Evolutionary conservation across 1,140 invertebrate genomes (phyloP).

Genomic region (Anagrus nilaparvatae): DNA sequence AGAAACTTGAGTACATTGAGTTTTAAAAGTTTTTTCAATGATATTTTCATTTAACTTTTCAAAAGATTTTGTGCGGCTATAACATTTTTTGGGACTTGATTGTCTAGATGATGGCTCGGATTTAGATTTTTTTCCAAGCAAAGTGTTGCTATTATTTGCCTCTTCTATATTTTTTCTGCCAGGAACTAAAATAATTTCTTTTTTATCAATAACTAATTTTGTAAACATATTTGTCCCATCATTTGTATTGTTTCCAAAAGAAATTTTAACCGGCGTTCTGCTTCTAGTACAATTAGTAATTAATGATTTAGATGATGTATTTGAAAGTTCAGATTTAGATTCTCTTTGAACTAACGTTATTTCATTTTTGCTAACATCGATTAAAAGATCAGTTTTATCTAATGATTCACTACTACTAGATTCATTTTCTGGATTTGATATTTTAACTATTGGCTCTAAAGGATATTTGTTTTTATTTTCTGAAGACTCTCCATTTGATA

Average conservation of each 20-base stretch:
- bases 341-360: conserved; percentile 26
- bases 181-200: conserved; percentile 7
- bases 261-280: conserved; percentile 10
- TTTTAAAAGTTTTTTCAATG: not conserved
- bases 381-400: conserved; percentile 21
- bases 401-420: conserved; percentile 25
- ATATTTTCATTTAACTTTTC: not conserved
- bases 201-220: conserved; percentile 10
- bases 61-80: conserved; percentile 6
- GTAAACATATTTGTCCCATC: not conserved
- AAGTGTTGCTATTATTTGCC: conserved; percentile 17
- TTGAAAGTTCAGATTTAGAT: too few species aligned
- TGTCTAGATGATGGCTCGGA: conserved; percentile 15
- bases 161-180: conserved; percentile 7
- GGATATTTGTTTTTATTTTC: conserved; percentile 14
- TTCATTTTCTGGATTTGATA: conserved; percentile 25
- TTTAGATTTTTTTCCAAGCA: conserved; percentile 17
- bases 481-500: not conserved
- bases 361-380: conserved; percentile 26
- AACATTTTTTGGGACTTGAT: conserved; percentile 18
- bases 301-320: not conserved
- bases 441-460: conserved; percentile 27
- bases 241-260: conserved; percentile 8
- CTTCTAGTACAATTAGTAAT: not conserved
- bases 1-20: conserved; percentile 12